Evolutionary conservation across 2,888 invertebrate genomes (phyloP).

Genomic region (Phragmatobia fuliginosa): DNA sequence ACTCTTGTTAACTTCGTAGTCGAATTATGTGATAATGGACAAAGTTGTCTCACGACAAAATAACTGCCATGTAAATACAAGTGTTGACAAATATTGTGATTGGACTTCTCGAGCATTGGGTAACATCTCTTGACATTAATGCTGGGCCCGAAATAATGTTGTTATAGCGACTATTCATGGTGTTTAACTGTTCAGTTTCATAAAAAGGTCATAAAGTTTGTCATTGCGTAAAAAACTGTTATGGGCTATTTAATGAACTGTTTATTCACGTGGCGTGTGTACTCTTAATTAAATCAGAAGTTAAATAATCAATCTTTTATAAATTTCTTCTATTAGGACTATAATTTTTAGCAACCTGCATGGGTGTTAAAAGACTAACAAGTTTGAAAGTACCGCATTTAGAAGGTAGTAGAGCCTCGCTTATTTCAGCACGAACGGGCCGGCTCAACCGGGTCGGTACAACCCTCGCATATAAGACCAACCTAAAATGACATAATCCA

Average conservation of each 20-base stretch:
- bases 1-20: conserved; percentile 3
- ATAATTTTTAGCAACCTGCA: too few relatives aligned
- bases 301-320: neutral
- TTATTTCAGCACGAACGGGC: too few relatives aligned
- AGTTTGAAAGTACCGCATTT: too few relatives aligned
- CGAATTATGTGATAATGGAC: neutral
- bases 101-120: neutral
- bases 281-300: neutral
- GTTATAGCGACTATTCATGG: neutral
- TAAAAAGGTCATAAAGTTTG: neutral
- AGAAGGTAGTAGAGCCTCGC: too few relatives aligned
- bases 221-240: neutral
- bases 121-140: neutral
- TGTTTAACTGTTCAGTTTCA: neutral
- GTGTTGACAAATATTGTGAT: conserved; percentile 14
- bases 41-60: neutral
- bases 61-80: neutral
- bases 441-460: too few relatives aligned
- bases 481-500: neutral
- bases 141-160: neutral
- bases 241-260: neutral
- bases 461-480: too few relatives aligned
- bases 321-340: too few relatives aligned
- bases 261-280: neutral
- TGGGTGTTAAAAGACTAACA: too few relatives aligned